Evolutionary conservation across 2,797 vertebrate genomes (phyloP), one percentile per base, ranked within the genome.

Genomic region (Liparis tanakae): DNA sequence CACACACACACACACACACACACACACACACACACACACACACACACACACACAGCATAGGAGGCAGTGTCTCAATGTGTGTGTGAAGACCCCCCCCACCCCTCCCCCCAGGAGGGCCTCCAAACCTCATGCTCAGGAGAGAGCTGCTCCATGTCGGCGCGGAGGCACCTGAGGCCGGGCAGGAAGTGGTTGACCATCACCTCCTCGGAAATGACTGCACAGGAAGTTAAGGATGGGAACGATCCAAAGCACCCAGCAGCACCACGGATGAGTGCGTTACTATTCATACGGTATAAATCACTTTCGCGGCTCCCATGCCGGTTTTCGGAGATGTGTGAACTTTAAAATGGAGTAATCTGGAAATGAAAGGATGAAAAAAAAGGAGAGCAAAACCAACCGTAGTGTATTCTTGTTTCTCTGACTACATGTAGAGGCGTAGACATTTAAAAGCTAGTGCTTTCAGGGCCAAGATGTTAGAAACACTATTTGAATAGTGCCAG

Each of bases 151-250:
- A 99, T 99, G 91, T 99, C 98, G 0, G 88, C 91, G 44, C 96
- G 96, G 82, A 99, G 95, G 95, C 97, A 99, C 90, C 97, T 95
- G 79, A 99, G 94, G 79, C 98, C 98, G 1, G 98, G 98, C 90
- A 99, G 94, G 93, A 99, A 99, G 92, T 99, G 97, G 94, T 95
- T 98, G 64, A 98, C 94, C 98, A 99, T 99, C 91, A 99, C 95
- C 81, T 99, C 98, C 77, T 99, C 98, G 53, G 98, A 99, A 94
- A 99, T 99, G 94, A 99, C 98, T 99, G 89, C 48, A 39, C 7
- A 69, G 57, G 58, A 77, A 44, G 80, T 91, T 81, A 91, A 93
- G 86, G 83, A 71, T 30, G 43, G 30, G 33, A 74, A 59, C 20
- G n/a, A 72, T 36, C 37, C 22, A 58, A 56, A 71, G 13, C 51